These are phyloP conservation scores for Brachyopa scutellaris DNA, from an alignment of 2,888 invertebrate species.

Conservation along the genomic window DNA sequence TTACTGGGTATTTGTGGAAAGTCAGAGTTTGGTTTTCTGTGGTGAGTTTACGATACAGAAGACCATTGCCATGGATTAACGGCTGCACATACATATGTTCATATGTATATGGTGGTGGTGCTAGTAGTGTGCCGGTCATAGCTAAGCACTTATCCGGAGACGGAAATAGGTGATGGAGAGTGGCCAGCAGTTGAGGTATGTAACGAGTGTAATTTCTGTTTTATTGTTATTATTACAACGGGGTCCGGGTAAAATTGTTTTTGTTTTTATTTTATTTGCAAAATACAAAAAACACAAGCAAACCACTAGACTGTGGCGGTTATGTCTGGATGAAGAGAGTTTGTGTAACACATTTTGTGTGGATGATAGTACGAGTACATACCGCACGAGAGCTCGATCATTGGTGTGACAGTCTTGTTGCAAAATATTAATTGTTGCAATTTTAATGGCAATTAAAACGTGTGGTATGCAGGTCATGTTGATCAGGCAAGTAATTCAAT, in stretches of 20 bases:
- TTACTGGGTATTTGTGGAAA: constrained; percentile 65
- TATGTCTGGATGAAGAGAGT: constrained; percentile 65
- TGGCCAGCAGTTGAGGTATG: constrained; percentile 43
- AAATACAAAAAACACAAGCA: neutral
- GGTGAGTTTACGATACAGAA: constrained; percentile 26
- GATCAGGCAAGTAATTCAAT: constrained; percentile 3
- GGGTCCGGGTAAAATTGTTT: constrained; percentile 34
- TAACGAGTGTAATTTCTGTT: constrained; percentile 62
- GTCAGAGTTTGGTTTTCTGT: constrained; percentile 2
- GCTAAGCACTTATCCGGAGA: constrained; percentile 62
- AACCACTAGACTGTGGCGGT: constrained; percentile 65
- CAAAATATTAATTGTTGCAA: constrained; percentile 70
- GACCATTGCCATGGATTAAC: constrained; percentile 61
- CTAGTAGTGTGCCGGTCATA: neutral
- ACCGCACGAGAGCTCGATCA: constrained; percentile 19
- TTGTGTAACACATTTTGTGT: constrained; percentile 48
- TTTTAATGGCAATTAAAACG: constrained; percentile 62
- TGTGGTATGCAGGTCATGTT: constrained; percentile 59
- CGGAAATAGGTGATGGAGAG: constrained; percentile 66
- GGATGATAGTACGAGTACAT: constrained; percentile 21
- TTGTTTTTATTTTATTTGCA: neutral
- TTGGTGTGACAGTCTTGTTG: constrained; percentile 50
- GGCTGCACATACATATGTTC: neutral
- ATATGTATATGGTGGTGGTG: neutral
- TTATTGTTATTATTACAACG: constrained; percentile 58